phyloP scores from a whole-genome alignment of 1,140 invertebrate genomes.

The Macrobrachium rosenbergii region DNA sequence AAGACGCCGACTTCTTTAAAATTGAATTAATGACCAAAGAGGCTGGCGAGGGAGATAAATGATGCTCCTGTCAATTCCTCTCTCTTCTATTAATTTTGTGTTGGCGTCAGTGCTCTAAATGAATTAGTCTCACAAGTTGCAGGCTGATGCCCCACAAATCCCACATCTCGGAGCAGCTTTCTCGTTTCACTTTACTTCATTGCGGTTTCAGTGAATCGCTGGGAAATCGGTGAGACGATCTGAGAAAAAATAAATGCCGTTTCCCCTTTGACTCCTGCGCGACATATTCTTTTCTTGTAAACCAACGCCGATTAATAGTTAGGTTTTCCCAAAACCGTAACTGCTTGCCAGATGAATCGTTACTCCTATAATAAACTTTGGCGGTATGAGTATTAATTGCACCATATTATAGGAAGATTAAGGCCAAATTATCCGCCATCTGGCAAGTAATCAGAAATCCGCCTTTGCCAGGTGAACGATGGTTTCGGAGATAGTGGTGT shows the following conservation, averaged over 20 bases:
- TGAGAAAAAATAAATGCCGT: constrained; percentile 29
- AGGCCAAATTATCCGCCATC: not conserved
- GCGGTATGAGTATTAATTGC: not conserved
- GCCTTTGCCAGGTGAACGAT: constrained; percentile 51
- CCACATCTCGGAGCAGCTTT: constrained; percentile 35
- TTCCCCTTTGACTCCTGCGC: not conserved
- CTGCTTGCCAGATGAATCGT: not conserved
- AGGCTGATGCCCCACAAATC: constrained; percentile 57
- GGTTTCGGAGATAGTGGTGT: constrained; percentile 25
- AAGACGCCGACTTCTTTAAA: not conserved
- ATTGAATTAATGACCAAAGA: not conserved
- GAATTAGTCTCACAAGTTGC: constrained; percentile 63
- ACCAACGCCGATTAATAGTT: too few species aligned
- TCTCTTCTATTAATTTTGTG: constrained; percentile 44
- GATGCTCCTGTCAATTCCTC: constrained; percentile 26
- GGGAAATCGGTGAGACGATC: not conserved
- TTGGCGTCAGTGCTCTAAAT: constrained; percentile 52
- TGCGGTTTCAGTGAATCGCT: constrained; percentile 51
- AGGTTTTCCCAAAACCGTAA: too few species aligned
- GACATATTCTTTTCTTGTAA: not conserved
- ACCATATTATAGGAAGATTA: too few species aligned
- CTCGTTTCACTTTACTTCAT: constrained; percentile 54
- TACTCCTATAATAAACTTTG: not conserved
- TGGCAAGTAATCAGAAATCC: not conserved
- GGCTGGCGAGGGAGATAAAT: constrained; percentile 21